phyloP scores from a whole-genome alignment of 2,797 vertebrate genomes.

The Scyliorhinus canicula region DNA sequence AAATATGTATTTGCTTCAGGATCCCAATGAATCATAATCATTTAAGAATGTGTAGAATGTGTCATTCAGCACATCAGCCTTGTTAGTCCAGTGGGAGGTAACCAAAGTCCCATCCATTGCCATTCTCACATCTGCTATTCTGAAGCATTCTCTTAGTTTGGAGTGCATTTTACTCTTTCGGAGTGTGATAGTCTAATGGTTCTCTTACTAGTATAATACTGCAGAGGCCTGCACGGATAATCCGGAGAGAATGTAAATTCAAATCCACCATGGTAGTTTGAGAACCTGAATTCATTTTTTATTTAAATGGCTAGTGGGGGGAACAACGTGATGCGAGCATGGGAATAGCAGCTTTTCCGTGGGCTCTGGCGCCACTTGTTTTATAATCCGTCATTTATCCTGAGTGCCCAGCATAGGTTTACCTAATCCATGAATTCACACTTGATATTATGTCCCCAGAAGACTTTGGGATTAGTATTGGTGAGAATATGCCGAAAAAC shows the following conservation, averaged over 20 bases:
- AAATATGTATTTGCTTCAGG: not conserved
- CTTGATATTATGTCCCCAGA: no score
- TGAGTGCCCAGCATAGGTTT: no score
- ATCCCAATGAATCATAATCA: not conserved
- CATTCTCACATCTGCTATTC: not conserved
- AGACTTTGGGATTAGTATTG: no score
- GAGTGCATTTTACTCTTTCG: not conserved
- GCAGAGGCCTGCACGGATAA: not conserved
- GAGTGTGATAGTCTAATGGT: not conserved
- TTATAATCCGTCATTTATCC: no score
- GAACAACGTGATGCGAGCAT: no score
- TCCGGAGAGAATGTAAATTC: not conserved
- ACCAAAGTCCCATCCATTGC: not conserved
- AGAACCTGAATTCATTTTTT: not conserved
- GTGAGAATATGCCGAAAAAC: no score
- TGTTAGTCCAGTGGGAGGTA: not conserved
- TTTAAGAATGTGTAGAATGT: not conserved
- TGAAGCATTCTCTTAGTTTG: not conserved
- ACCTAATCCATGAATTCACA: no score
- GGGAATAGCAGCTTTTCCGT: no score
- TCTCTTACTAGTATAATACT: not conserved
- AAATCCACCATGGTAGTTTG: not conserved
- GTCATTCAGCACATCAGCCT: not conserved
- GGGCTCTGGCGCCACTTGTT: no score
- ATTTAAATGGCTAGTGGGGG: no score